phyloP scores from a whole-genome alignment of 2,797 vertebrate genomes.

The Leucoraja ocellata region DNA sequence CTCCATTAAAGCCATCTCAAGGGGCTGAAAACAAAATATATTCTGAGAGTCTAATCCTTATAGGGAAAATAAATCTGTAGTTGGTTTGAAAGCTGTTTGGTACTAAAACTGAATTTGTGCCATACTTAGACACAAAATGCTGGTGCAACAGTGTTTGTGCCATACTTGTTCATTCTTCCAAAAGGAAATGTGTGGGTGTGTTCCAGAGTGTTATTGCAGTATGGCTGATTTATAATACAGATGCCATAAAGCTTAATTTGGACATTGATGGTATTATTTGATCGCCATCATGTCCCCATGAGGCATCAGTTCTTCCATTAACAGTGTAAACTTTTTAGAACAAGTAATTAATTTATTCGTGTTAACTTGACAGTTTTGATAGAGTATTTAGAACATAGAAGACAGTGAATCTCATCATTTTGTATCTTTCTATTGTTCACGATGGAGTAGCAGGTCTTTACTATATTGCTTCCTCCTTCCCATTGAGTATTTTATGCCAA shows the following conservation, averaged over 20 bases:
- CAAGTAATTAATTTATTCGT: constrained; percentile 20
- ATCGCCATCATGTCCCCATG: background rate
- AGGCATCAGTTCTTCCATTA: background rate
- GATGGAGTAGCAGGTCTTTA: background rate
- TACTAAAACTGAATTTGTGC: background rate
- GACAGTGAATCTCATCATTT: background rate
- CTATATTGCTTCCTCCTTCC: background rate
- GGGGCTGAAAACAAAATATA: background rate
- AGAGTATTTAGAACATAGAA: background rate
- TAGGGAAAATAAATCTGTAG: constrained; percentile 20
- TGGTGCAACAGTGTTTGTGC: background rate
- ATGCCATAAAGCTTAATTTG: constrained; percentile 9
- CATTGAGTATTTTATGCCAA: background rate
- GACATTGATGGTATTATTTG: constrained; percentile 9
- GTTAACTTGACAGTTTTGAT: background rate
- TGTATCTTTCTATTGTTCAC: background rate
- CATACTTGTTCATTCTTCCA: constrained; percentile 17
- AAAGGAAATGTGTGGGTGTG: background rate
- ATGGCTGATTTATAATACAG: constrained; percentile 18
- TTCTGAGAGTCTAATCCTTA: background rate
- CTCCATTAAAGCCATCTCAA: background rate
- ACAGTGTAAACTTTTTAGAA: background rate
- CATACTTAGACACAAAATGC: background rate
- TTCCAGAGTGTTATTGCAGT: background rate
- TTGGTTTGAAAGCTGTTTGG: background rate